Percentiles rank a stretch among this genome's conserved stretches.
These are phyloP conservation scores for Piaya cayana DNA, from an alignment of 2,113 vertebrate genomes.

Conservation along the genomic window DNA sequence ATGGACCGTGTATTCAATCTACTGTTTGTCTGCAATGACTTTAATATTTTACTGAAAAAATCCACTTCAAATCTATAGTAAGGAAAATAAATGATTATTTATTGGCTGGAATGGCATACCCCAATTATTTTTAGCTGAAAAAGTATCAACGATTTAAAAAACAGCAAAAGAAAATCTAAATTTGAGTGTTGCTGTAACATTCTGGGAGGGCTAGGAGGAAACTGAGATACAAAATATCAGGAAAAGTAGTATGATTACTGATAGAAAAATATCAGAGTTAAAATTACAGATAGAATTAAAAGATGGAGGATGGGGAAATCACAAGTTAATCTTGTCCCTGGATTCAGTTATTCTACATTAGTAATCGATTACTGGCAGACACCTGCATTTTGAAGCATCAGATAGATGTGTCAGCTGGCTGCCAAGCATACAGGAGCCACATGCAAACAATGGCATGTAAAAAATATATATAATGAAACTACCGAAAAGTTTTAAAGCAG, in stretches of 20 bases:
- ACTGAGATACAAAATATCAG: neutral
- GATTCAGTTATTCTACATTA: neutral
- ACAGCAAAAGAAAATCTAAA: neutral
- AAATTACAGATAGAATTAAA: slow-evolving; percentile 6
- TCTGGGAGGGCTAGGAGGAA: neutral
- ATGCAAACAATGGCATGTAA: neutral
- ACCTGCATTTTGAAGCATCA: neutral
- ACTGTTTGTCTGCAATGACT: neutral
- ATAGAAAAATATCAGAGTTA: neutral
- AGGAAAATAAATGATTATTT: neutral
- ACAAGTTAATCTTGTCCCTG: neutral
- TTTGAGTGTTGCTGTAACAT: neutral
- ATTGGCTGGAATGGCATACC: neutral
- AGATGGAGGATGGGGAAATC: neutral
- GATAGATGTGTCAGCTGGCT: neutral
- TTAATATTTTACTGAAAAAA: neutral
- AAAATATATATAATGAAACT: neutral
- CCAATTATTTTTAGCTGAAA: neutral
- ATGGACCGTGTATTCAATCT: neutral
- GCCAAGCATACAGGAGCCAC: neutral
- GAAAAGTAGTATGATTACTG: neutral
- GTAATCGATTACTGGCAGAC: neutral
- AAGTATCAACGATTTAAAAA: neutral
- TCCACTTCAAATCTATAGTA: neutral
- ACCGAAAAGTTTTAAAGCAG: neutral